These are phyloP conservation scores for Muraenolepis orangiensis DNA, from an alignment of 2,797 vertebrate species.

Conservation along the genomic window DNA sequence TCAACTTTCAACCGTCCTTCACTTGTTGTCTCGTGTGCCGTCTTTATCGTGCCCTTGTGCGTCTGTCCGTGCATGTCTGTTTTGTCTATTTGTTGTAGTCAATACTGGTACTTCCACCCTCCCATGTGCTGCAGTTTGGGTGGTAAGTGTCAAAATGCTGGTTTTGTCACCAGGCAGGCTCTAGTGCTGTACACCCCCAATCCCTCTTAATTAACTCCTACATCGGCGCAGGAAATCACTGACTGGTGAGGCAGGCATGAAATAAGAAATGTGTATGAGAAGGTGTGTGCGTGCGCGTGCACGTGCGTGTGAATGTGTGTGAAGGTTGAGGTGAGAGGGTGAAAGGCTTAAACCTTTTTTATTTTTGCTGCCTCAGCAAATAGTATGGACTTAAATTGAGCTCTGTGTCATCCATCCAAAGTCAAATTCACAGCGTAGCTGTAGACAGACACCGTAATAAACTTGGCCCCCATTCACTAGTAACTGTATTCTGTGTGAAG, in stretches of 20 bases:
- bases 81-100: not conserved
- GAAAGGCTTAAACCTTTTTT: not conserved
- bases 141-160: conserved; percentile 17
- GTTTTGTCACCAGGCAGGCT: conserved; percentile 41
- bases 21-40: not conserved
- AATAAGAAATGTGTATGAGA: conserved; percentile 21
- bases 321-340: conserved; percentile 9
- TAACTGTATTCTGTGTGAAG: not conserved
- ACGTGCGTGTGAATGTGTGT: not conserved
- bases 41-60: not conserved
- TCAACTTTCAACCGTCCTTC: not conserved
- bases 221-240: conserved; percentile 60
- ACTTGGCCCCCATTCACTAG: not conserved
- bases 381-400: conserved; percentile 23
- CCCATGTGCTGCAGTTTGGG: conserved; percentile 2
- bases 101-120: not conserved
- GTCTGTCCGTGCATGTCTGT: not conserved
- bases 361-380: conserved; percentile 44
- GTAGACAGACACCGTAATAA: not conserved
- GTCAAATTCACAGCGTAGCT: conserved; percentile 33
- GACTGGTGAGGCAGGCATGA: conserved; percentile 27
- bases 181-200: conserved; percentile 29
- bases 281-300: conserved; percentile 2
- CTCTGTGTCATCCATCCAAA: conserved; percentile 5
- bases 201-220: conserved; percentile 61